Conservation (phyloP, 2,113 vertebrate genomes). For the Ammodytes dubius region DNA sequence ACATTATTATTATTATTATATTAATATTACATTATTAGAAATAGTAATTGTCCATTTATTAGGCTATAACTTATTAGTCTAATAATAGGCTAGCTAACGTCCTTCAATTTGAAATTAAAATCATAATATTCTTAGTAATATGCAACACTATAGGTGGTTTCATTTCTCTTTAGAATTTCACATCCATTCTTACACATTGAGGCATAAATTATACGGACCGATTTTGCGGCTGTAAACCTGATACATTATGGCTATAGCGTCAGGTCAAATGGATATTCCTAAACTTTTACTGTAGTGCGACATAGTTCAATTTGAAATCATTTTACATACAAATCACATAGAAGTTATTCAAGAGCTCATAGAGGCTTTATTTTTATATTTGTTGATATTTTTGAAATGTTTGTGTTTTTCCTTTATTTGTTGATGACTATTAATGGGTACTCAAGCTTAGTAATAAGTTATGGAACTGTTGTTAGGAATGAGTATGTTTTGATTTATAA, state of each 20-base stretch:
- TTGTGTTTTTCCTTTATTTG: too few relatives aligned
- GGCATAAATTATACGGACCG: too few relatives aligned
- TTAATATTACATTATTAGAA: background rate
- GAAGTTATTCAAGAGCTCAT: background rate
- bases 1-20: background rate
- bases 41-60: background rate
- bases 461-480: too few relatives aligned
- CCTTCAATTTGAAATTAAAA: background rate
- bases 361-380: background rate
- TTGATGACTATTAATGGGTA: too few relatives aligned
- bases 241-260: too few relatives aligned
- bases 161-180: background rate
- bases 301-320: background rate
- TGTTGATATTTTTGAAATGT: too few relatives aligned
- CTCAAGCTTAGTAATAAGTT: too few relatives aligned
- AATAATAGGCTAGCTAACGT: background rate
- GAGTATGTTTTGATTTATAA: background rate
- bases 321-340: background rate
- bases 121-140: background rate
- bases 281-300: background rate
- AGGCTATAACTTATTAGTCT: background rate
- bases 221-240: too few relatives aligned
- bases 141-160: accelerated
- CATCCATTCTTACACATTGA: background rate
- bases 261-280: too few relatives aligned